Percentiles rank a stretch among this genome's conserved stretches.
phyloP scores from a whole-genome alignment of 2,113 vertebrate genomes.

The Sturnus vulgaris region DNA sequence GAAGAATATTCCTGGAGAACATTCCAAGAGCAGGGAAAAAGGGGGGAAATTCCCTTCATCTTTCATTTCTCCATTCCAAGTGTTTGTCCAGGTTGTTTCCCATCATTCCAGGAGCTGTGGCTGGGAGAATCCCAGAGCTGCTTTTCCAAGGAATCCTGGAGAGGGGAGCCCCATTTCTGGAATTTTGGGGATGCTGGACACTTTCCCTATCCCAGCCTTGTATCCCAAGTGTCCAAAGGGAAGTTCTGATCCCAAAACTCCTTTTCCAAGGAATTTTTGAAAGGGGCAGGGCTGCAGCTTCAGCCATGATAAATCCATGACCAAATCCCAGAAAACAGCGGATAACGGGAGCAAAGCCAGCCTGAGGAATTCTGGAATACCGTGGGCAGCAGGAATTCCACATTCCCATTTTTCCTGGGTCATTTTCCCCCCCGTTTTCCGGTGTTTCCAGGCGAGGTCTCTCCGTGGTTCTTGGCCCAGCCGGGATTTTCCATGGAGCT shows the following conservation, averaged over 20 bases:
- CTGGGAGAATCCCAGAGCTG: neutral
- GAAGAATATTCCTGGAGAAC: neutral
- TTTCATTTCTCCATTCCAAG: neutral
- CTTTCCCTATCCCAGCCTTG: too few relatives aligned
- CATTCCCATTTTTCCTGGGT: neutral
- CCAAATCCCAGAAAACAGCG: neutral
- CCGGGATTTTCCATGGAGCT: neutral
- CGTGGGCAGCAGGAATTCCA: neutral
- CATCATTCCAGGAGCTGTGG: neutral
- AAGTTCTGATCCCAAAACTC: neutral
- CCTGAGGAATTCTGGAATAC: neutral
- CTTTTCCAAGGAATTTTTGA: neutral
- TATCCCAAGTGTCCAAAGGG: too few relatives aligned
- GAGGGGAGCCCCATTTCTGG: too few relatives aligned
- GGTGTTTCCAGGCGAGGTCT: neutral
- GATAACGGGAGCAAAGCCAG: rapidly evolving
- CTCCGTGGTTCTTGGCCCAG: neutral
- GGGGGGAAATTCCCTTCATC: neutral
- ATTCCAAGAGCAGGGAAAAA: rapidly evolving
- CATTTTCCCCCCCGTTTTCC: neutral
- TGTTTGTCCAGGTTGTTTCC: neutral
- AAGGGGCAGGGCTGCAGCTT: too few relatives aligned
- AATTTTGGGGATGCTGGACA: too few relatives aligned
- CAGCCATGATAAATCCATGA: rapidly evolving
- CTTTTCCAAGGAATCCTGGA: too few relatives aligned